Conservation (phyloP, 2,113 vertebrate species). For the Nothocercus julius region DNA sequence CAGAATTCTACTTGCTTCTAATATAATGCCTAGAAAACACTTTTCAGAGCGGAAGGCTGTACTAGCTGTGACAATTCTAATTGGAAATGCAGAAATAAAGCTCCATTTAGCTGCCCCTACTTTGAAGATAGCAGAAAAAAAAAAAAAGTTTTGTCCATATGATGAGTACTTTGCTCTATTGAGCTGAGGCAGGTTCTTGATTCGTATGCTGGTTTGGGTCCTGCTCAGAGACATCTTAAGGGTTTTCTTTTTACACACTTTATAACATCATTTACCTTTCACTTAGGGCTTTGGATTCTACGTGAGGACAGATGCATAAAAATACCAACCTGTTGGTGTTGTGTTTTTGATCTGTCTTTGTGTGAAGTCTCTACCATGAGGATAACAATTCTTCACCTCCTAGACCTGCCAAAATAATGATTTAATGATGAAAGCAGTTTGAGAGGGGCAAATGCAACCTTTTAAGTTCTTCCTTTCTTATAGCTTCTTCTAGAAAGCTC, state of each 20-base stretch:
- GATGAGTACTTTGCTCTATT: background rate
- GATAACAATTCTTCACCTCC: background rate
- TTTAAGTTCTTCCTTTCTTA: background rate
- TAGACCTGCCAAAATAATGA: background rate
- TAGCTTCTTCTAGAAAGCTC: background rate
- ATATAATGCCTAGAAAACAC: background rate
- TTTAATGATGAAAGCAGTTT: constrained; percentile 1
- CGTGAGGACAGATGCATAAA: background rate
- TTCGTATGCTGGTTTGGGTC: background rate
- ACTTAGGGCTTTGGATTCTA: background rate
- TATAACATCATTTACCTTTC: background rate
- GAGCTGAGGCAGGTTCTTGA: background rate
- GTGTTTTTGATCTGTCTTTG: background rate
- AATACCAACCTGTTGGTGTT: background rate
- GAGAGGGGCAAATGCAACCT: background rate
- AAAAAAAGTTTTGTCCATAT: background rate
- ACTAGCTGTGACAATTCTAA: background rate
- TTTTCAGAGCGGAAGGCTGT: background rate
- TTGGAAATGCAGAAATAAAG: no score
- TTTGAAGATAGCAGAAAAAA: background rate
- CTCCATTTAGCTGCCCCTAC: no score
- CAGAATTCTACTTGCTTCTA: background rate
- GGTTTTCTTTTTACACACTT: background rate
- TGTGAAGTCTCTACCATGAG: background rate
- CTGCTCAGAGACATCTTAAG: background rate